Percentiles rank a stretch among this genome's conserved stretches.
phyloP scores from a whole-genome alignment of 1,140 invertebrate genomes.

The Nomia melanderi region DNA sequence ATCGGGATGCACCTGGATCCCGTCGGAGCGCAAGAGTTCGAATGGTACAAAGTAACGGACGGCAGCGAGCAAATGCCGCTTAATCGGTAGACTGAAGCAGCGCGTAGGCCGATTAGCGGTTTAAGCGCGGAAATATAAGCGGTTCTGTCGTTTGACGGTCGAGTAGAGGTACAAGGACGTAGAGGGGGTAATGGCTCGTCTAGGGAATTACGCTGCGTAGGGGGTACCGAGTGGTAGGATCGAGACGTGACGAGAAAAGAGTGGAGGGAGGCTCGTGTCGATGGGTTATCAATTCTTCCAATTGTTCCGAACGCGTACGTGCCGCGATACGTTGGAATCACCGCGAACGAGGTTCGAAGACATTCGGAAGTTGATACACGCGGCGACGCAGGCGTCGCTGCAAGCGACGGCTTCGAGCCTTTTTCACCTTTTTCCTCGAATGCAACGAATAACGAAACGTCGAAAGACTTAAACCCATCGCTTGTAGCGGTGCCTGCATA shows the following conservation, averaged over 20 bases:
- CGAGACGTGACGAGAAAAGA: not conserved
- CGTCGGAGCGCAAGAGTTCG: not conserved
- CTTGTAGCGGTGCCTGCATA: not conserved
- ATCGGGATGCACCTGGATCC: not conserved
- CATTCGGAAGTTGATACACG: no score
- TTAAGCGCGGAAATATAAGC: slow-evolving; percentile 19
- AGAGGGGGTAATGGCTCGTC: slow-evolving; percentile 3
- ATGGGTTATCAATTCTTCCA: not conserved
- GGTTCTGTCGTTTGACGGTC: slow-evolving; percentile 16
- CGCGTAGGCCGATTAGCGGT: slow-evolving; percentile 14
- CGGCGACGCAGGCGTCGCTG: no score
- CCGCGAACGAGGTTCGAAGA: no score
- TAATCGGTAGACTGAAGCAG: slow-evolving; percentile 10
- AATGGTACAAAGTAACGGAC: not conserved
- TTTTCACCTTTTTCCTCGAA: no score
- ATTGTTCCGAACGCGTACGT: no score
- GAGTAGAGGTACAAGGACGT: not conserved
- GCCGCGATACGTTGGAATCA: no score
- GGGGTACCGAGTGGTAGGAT: not conserved
- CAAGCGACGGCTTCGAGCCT: no score
- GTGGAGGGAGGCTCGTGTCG: not conserved
- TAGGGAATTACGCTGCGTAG: not conserved
- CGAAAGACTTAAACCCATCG: no score
- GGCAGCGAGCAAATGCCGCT: not conserved
- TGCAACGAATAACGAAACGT: no score